Evolutionary conservation across 2,888 invertebrate species (phyloP).

Genomic region (Branchellion lobata): DNA sequence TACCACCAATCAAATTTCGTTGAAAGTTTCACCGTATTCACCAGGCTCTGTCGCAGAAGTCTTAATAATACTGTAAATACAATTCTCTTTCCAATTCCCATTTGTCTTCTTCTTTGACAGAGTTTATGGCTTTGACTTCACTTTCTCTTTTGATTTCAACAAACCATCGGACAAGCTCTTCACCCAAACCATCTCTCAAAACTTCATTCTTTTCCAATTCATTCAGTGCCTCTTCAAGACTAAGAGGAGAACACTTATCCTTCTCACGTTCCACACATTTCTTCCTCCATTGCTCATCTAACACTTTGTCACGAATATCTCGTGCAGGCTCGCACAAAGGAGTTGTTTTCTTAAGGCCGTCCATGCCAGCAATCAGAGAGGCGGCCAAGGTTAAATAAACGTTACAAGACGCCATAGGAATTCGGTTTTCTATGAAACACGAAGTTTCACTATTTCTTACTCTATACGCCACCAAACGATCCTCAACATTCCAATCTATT

Average conservation of each 20-base stretch:
- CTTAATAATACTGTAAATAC: no score
- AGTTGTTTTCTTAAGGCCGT: constrained; percentile 48
- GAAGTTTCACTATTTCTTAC: constrained; percentile 42
- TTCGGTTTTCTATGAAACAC: constrained; percentile 50
- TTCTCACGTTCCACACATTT: background rate
- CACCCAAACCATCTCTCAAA: constrained; percentile 48
- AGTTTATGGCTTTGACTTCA: constrained; percentile 13
- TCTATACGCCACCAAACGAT: constrained; percentile 46
- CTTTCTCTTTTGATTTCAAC: constrained; percentile 46
- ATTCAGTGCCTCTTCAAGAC: constrained; percentile 48
- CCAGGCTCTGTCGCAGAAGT: no score
- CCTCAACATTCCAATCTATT: constrained; percentile 51
- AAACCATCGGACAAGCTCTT: constrained; percentile 50
- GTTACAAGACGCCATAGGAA: constrained; percentile 48
- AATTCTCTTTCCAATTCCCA: constrained; percentile 8
- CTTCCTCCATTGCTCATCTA: constrained; percentile 33
- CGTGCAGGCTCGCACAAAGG: background rate
- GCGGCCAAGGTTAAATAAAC: constrained; percentile 51
- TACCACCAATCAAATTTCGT: no score
- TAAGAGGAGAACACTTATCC: constrained; percentile 35
- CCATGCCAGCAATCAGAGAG: constrained; percentile 50
- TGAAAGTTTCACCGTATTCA: no score
- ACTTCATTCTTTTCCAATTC: constrained; percentile 46
- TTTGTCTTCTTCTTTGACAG: no score
- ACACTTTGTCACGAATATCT: background rate